A percentile compares a stretch with the other conserved stretches of the same genome.
Conservation (phyloP, 1,140 invertebrate species). For the Habropoda laboriosa region DNA sequence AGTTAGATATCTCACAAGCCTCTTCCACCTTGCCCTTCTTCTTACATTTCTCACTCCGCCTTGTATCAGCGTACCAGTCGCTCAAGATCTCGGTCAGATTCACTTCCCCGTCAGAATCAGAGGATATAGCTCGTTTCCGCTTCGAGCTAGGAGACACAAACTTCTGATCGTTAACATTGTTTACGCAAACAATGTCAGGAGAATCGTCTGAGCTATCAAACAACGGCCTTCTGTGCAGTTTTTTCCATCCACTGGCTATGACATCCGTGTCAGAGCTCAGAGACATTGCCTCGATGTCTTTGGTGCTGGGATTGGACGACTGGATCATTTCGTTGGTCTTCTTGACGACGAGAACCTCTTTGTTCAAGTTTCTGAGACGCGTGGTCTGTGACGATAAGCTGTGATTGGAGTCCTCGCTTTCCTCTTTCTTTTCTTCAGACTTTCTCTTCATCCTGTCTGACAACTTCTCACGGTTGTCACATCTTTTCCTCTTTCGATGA, state of each 20-base stretch:
- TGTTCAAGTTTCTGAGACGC: too few relatives aligned
- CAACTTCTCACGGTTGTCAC: too few relatives aligned
- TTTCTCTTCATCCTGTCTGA: too few relatives aligned
- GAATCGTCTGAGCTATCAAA: not conserved
- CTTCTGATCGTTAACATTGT: too few relatives aligned
- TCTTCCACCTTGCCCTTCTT: not conserved
- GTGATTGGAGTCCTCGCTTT: too few relatives aligned
- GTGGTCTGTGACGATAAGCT: too few relatives aligned
- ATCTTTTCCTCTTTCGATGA: too few relatives aligned
- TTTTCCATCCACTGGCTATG: not conserved
- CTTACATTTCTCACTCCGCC: not conserved
- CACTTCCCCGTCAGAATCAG: too few relatives aligned
- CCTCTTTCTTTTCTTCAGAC: too few relatives aligned
- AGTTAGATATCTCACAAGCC: not conserved
- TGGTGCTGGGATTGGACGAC: not conserved
- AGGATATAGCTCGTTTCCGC: constrained; percentile 19
- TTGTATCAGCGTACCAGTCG: not conserved
- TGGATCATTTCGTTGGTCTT: not conserved
- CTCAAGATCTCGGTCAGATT: too few relatives aligned
- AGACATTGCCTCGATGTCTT: not conserved
- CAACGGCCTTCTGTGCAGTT: not conserved
- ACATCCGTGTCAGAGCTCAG: not conserved
- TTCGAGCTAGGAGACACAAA: not conserved
- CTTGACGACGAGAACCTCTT: too few relatives aligned
- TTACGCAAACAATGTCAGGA: not conserved